Evolutionary conservation across 2,888 invertebrate species (phyloP).

Genomic region (Coenonympha glycerion): DNA sequence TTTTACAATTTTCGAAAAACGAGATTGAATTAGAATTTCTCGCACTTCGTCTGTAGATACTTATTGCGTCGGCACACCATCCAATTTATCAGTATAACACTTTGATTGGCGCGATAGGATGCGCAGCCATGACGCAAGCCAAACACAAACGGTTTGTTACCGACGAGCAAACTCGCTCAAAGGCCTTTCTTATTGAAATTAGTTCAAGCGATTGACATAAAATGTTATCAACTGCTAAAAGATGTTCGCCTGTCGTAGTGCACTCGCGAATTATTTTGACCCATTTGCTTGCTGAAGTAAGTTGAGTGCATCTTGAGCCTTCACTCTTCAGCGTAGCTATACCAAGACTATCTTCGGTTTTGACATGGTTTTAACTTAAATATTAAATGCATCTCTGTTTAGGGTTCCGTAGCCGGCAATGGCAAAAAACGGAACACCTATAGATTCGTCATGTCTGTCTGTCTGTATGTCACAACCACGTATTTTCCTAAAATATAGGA

Average conservation of each 20-base stretch:
- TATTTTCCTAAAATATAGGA: too few relatives aligned
- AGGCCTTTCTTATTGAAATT: constrained; percentile 24
- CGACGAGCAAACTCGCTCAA: constrained; percentile 15
- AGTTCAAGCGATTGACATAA: constrained; percentile 21
- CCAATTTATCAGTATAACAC: constrained; percentile 20
- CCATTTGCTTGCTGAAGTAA: constrained; percentile 2
- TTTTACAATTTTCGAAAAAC: too few relatives aligned
- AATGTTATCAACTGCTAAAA: constrained; percentile 17
- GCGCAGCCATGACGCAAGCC: constrained; percentile 17
- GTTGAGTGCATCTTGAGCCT: constrained; percentile 1
- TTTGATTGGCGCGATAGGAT: constrained; percentile 18
- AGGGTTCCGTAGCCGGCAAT: too few relatives aligned
- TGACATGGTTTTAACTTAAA: too few relatives aligned
- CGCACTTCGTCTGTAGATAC: background rate
- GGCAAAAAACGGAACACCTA: too few relatives aligned
- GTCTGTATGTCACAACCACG: too few relatives aligned
- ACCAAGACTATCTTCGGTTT: background rate
- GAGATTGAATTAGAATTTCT: too few relatives aligned
- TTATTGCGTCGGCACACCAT: constrained; percentile 9
- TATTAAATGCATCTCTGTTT: too few relatives aligned
- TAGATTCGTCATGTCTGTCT: too few relatives aligned
- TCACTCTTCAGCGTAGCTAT: background rate
- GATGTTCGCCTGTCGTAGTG: constrained; percentile 1
- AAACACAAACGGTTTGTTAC: constrained; percentile 13
- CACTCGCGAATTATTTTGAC: constrained; percentile 12